Evolutionary conservation across 2,113 vertebrate genomes (phyloP).

Genomic region (Lepus timidus): DNA sequence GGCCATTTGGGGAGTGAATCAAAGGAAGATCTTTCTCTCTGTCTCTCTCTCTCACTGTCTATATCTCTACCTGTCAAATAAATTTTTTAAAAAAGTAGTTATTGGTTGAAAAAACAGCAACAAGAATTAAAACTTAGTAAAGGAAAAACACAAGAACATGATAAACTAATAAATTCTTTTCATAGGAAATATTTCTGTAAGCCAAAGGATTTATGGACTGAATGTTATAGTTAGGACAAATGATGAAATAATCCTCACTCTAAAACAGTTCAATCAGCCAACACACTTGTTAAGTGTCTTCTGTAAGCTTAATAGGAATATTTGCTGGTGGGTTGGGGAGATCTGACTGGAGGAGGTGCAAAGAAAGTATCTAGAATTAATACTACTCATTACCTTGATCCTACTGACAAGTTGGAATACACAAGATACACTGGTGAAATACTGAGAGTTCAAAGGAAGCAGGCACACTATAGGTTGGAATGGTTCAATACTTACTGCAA

Average conservation of each 20-base stretch:
- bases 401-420: background rate
- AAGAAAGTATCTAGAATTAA: background rate
- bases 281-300: conserved; percentile 37
- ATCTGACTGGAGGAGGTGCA: background rate
- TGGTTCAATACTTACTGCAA: conserved; percentile 27
- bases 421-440: background rate
- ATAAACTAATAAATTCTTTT: conserved; percentile 61
- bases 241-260: conserved; percentile 1
- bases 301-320: background rate
- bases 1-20: too few species aligned
- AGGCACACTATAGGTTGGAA: background rate
- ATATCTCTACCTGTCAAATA: background rate
- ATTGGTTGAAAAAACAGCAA: background rate
- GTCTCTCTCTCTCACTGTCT: too few species aligned
- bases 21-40: too few species aligned
- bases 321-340: background rate
- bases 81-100: conserved; percentile 17
- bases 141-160: background rate
- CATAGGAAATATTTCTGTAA: conserved; percentile 37
- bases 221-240: conserved; percentile 54
- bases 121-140: conserved; percentile 26
- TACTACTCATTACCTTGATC: background rate
- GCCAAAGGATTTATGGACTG: background rate
- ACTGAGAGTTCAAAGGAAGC: background rate
- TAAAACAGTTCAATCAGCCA: conserved; percentile 59